phyloP scores from a whole-genome alignment of 2,113 vertebrate species.

The Leptosomus discolor region DNA sequence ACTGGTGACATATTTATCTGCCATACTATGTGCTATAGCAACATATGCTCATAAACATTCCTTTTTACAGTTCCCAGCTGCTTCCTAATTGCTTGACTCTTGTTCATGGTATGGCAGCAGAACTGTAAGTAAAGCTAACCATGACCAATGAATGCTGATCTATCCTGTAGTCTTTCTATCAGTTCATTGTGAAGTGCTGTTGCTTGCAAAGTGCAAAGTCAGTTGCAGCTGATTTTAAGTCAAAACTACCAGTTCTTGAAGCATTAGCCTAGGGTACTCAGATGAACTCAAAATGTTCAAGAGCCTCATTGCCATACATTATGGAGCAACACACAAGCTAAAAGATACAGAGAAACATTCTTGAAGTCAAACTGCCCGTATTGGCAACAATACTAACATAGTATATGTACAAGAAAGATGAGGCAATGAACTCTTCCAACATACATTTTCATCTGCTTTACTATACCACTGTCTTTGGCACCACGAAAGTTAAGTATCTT shows the following conservation, averaged over 20 bases:
- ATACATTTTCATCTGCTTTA: not conserved
- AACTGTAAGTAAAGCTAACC: not conserved
- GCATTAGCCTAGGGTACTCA: not conserved
- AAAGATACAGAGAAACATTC: not conserved
- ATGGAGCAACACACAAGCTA: not conserved
- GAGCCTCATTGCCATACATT: not conserved
- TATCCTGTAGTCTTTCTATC: not conserved
- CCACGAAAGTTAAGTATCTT: not conserved
- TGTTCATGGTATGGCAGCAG: not conserved
- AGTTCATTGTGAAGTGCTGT: not conserved
- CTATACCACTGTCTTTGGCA: not conserved
- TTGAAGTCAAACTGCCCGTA: not conserved
- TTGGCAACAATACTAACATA: not conserved
- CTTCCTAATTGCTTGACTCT: not conserved
- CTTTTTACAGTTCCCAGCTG: not conserved
- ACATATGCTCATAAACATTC: not conserved
- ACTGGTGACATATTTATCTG: not conserved
- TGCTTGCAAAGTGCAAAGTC: not conserved
- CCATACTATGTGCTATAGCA: not conserved
- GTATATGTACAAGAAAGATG: not conserved
- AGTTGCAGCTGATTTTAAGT: not conserved
- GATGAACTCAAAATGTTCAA: not conserved
- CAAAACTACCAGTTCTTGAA: not conserved
- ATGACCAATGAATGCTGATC: not conserved
- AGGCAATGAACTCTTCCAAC: not conserved